phyloP scores from a whole-genome alignment of 2,888 invertebrate species.

The Dolomedes plantarius region DNA sequence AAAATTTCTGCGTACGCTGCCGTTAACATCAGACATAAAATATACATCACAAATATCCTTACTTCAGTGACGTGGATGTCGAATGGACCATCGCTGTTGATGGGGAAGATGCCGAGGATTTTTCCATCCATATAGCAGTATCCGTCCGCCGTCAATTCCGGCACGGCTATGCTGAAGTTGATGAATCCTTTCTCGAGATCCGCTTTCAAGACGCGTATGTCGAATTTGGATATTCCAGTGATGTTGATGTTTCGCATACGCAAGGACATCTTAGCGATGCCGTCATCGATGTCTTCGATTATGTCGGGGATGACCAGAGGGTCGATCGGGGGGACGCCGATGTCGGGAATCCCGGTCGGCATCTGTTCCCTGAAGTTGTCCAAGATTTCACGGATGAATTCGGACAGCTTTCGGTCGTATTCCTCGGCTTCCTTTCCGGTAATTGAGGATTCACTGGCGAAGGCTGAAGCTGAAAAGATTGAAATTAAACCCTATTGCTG shows the following conservation, averaged over 20 bases:
- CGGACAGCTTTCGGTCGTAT: conserved; percentile 51
- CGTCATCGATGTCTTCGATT: conserved; percentile 53
- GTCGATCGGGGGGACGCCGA: conserved; percentile 55
- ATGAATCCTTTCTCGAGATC: conserved; percentile 59
- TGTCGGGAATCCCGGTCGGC: conserved; percentile 53
- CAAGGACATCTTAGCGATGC: conserved; percentile 31
- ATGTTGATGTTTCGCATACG: conserved; percentile 53
- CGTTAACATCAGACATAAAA: too few relatives aligned
- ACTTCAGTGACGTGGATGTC: conserved; percentile 34
- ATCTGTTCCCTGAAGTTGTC: conserved; percentile 69
- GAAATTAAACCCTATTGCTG: too few relatives aligned
- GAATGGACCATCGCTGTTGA: conserved; percentile 49
- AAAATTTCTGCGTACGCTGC: too few relatives aligned
- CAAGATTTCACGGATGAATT: conserved; percentile 45
- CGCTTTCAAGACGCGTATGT: conserved; percentile 31
- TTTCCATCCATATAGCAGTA: conserved; percentile 66
- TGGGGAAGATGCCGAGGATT: conserved; percentile 50
- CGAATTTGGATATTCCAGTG: conserved; percentile 42
- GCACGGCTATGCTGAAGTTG: conserved; percentile 53
- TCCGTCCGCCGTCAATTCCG: conserved; percentile 34
- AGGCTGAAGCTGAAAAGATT: background rate
- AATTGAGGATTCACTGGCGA: background rate
- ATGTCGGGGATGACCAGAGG: conserved; percentile 54
- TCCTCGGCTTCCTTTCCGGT: conserved; percentile 15
- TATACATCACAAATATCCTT: too few relatives aligned